Base-by-base conservation (phyloP, 2,113 vertebrate species). In the Malurus alboscapulatus region DNA sequence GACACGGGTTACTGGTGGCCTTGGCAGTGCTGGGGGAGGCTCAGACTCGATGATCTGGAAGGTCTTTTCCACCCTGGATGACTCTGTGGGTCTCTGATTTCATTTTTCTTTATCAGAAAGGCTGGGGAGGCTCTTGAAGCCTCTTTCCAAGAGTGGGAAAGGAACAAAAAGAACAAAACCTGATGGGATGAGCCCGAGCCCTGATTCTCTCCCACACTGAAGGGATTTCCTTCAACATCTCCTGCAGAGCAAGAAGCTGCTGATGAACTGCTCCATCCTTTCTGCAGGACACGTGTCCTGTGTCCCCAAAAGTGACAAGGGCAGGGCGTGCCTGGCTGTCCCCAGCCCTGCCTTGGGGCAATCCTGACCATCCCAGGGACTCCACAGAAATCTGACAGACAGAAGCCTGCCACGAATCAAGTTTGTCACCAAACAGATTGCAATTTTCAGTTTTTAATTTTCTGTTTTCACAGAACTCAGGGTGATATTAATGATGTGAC, bases 211-310 rank as follows among this genome's bases (percentile, higher is more conserved):
- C 42, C 36, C 21, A 24, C 47, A 0, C 18, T 47, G 17, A 3
- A 0, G 5, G 68, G 42, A 59, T 48, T 77, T 9, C 55, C 32
- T 45, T 38, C 58, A 3, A 2, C 7, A 4, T 6, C 27, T 57
- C 36, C 24, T 2, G 6, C 5, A 51, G 25, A 83, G 63, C 36
- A 69, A 19, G 48, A 1, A n/a, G 67, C 14, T 16, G 5, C 8
- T 50, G 32, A 1, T 7, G 3, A 9, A 20, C 0, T 48, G 54
- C 40, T 79, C 21, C 50, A 10, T 21, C 21, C 6, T 19, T 48
- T 7, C 65, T 48, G 82, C 7, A 75, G 87, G 77, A 79, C 44
- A 34, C 0, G 1, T 17, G 44, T 59, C 67, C 82, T 36, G 45
- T 17, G 2, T 0, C 17, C 68, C 83, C 80, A 42, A 57, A 42